Percentiles rank a stretch among this genome's conserved stretches.
Conservation (phyloP, 2,113 vertebrate genomes). For the Salvator merianae region DNA sequence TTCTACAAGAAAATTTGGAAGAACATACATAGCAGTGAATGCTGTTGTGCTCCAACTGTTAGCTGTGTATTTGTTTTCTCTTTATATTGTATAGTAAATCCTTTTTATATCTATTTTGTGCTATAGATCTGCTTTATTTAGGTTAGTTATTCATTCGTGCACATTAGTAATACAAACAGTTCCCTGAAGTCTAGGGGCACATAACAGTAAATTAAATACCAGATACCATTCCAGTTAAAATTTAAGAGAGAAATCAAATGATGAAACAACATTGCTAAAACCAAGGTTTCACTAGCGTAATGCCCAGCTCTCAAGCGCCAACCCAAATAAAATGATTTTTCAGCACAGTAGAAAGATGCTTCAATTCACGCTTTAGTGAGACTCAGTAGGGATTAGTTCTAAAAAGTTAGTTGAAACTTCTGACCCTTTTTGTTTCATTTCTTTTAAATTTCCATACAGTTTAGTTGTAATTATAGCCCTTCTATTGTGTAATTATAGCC, state of each 20-base stretch:
- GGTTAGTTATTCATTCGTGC: neutral
- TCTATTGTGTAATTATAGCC: too few species aligned
- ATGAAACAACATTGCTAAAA: neutral
- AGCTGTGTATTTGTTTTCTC: conserved; percentile 67
- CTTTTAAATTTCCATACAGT: neutral
- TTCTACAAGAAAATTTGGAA: conserved; percentile 76
- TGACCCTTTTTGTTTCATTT: neutral
- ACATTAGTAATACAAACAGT: neutral
- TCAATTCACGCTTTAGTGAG: neutral
- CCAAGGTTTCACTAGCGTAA: neutral
- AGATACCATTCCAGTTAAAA: neutral
- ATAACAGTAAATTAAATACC: conserved; percentile 7
- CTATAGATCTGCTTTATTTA: conserved; percentile 49
- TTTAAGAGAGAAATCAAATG: neutral
- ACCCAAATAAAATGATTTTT: neutral
- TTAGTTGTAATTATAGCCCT: neutral
- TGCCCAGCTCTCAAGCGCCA: neutral
- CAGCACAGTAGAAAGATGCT: neutral
- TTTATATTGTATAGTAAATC: conserved; percentile 74
- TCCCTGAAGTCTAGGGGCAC: neutral
- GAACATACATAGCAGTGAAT: conserved; percentile 73
- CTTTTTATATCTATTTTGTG: conserved; percentile 64
- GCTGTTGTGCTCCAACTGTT: conserved; percentile 66
- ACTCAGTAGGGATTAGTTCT: neutral
- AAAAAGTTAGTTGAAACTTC: neutral